A percentile compares a stretch with the other conserved stretches of the same genome.
Conservation (phyloP, 2,113 vertebrate species). For the Neotoma lepida region DNA sequence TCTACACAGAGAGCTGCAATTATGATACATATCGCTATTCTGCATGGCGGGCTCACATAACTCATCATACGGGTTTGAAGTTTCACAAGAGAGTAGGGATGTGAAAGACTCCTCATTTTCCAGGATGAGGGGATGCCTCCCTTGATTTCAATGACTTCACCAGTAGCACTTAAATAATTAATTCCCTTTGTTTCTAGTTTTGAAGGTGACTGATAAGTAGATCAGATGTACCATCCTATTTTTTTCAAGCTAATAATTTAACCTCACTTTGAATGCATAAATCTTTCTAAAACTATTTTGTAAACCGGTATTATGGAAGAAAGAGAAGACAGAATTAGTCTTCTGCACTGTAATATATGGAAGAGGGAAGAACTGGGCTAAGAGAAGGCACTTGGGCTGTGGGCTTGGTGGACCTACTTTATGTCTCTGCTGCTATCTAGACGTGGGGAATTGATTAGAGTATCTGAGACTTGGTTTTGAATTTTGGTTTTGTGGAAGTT, state of each 20-base stretch:
- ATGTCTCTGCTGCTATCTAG: not conserved
- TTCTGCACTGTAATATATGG: not conserved
- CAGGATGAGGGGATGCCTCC: constrained; percentile 15
- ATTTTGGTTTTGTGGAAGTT: not conserved
- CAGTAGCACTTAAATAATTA: constrained; percentile 66
- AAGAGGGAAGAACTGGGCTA: not conserved
- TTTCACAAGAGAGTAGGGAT: constrained; percentile 61
- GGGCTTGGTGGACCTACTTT: not conserved
- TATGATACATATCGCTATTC: constrained; percentile 75
- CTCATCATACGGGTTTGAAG: constrained; percentile 73
- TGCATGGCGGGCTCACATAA: constrained; percentile 67
- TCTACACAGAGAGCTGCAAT: constrained; percentile 70
- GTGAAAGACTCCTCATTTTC: constrained; percentile 46
- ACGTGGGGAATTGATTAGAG: not conserved
- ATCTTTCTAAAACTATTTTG: constrained; percentile 26
- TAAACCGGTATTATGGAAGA: not conserved
- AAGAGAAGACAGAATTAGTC: constrained; percentile 33
- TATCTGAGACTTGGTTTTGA: not conserved
- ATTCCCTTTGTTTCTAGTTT: constrained; percentile 39
- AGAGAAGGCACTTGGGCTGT: not conserved
- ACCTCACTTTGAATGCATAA: constrained; percentile 27
- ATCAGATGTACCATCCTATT: not conserved
- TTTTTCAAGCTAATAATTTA: constrained; percentile 14
- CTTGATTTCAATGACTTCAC: constrained; percentile 66
- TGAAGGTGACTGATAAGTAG: constrained; percentile 60